These are phyloP conservation scores for Leptinotarsa defecta DNA, from an alignment of 1,140 invertebrate genomes.

Conservation along the genomic window DNA sequence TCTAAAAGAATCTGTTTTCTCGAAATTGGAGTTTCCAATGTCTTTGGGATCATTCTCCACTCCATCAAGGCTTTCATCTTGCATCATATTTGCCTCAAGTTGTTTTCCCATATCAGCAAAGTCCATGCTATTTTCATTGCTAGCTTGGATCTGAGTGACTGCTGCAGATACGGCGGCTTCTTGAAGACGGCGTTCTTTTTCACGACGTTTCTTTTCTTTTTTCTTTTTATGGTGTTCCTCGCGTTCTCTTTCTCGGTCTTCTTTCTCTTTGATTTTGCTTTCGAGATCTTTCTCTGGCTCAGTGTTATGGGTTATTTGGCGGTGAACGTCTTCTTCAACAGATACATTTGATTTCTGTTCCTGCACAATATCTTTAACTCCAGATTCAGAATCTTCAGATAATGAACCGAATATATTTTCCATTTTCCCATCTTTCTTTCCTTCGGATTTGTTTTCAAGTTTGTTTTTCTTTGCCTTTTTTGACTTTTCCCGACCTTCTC, in stretches of 20 bases:
- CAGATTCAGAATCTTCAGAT: slow-evolving; percentile 69
- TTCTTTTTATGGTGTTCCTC: slow-evolving; percentile 62
- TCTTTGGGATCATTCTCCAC: slow-evolving; percentile 53
- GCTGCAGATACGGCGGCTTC: slow-evolving; percentile 47
- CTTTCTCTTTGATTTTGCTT: slow-evolving; percentile 48
- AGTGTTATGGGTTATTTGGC: slow-evolving; percentile 33
- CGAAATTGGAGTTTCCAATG: slow-evolving; percentile 35
- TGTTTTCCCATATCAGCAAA: slow-evolving; percentile 78
- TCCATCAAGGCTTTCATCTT: slow-evolving; percentile 56
- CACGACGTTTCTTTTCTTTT: slow-evolving; percentile 74
- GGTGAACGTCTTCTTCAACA: slow-evolving; percentile 37
- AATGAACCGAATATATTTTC: slow-evolving; percentile 86
- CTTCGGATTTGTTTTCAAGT: slow-evolving; percentile 48
- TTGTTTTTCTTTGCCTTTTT: slow-evolving; percentile 65
- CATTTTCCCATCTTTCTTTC: slow-evolving; percentile 75
- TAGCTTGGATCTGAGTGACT: slow-evolving; percentile 51
- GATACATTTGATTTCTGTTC: slow-evolving; percentile 33
- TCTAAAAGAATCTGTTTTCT: slow-evolving; percentile 60
- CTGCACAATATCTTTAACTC: slow-evolving; percentile 33
- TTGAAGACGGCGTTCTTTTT: slow-evolving; percentile 57
- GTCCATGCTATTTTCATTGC: slow-evolving; percentile 81
- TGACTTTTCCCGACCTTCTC: slow-evolving; percentile 67
- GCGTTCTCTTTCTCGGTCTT: slow-evolving; percentile 53
- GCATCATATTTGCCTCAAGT: slow-evolving; percentile 77
- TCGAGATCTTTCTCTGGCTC: slow-evolving; percentile 47